phyloP scores from a whole-genome alignment of 2,888 invertebrate species.

The Allolobophora icterica region DNA sequence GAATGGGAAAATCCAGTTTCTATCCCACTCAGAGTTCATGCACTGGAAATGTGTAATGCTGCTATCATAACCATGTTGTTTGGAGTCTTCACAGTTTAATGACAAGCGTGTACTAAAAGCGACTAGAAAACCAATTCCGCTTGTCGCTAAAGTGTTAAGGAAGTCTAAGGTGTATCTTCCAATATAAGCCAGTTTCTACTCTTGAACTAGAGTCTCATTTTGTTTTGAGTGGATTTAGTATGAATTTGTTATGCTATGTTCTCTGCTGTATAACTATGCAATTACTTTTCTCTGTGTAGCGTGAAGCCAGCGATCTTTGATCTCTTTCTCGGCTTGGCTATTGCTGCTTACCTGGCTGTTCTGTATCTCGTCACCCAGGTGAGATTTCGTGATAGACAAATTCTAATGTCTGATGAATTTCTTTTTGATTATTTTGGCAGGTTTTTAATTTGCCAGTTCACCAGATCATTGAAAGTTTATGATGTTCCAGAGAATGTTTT shows the following conservation, averaged over 20 bases:
- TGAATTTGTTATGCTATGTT: not conserved
- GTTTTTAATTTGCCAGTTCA: not conserved
- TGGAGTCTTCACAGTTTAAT: too few species aligned
- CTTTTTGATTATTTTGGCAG: not conserved
- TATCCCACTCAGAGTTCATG: not conserved
- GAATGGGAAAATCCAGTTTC: not conserved
- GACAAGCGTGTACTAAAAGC: too few species aligned
- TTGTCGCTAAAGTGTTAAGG: too few species aligned
- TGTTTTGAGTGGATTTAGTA: not conserved
- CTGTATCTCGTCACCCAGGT: conserved; percentile 64
- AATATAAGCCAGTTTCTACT: not conserved
- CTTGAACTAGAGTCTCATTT: not conserved
- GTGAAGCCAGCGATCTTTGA: conserved; percentile 98
- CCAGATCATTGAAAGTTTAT: not conserved
- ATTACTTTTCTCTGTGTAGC: conserved; percentile 69
- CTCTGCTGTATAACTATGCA: not conserved
- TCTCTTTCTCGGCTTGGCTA: conserved; percentile 85
- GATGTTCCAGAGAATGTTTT: not conserved
- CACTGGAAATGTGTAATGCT: not conserved
- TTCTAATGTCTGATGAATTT: not conserved
- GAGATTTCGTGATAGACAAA: not conserved
- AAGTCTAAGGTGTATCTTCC: too few species aligned
- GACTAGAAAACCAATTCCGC: too few species aligned
- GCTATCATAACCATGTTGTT: too few species aligned
- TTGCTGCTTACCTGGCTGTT: conserved; percentile 81